Conservation (phyloP, 2,888 invertebrate species). For the Ormia ochracea region DNA sequence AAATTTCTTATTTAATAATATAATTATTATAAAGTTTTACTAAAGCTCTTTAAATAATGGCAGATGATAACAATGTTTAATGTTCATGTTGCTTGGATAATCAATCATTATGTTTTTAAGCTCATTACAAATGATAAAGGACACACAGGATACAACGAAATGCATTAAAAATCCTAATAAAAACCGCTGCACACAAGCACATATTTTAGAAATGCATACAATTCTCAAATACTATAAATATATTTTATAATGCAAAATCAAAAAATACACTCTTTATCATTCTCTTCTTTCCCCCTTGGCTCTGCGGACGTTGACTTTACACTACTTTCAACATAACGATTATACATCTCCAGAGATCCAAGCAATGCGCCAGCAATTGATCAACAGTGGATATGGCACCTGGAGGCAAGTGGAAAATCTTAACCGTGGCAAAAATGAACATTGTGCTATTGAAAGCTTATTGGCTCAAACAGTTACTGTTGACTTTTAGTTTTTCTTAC, state of each 20-base stretch:
- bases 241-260: slow-evolving; percentile 27
- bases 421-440: slow-evolving; percentile 48
- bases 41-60: slow-evolving; percentile 6
- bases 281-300: not conserved
- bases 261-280: slow-evolving; percentile 4
- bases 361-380: slow-evolving; percentile 74
- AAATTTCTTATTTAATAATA: not conserved
- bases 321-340: not conserved
- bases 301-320: not conserved
- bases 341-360: slow-evolving; percentile 73
- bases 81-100: slow-evolving; percentile 45
- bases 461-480: slow-evolving; percentile 51
- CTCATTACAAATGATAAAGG: not conserved
- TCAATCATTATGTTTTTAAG: slow-evolving; percentile 16
- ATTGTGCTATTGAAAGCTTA: slow-evolving; percentile 50
- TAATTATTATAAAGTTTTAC: slow-evolving; percentile 3
- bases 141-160: not conserved
- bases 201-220: slow-evolving; percentile 25
- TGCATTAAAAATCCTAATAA: not conserved
- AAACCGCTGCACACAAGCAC: slow-evolving; percentile 15
- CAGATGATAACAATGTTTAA: slow-evolving; percentile 23
- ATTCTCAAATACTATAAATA: not conserved
- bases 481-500: slow-evolving; percentile 49
- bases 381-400: slow-evolving; percentile 71
- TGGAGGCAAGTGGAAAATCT: slow-evolving; percentile 76